Evolutionary conservation across 2,797 vertebrate species (phyloP).

Genomic region (Clarias fuscus): DNA sequence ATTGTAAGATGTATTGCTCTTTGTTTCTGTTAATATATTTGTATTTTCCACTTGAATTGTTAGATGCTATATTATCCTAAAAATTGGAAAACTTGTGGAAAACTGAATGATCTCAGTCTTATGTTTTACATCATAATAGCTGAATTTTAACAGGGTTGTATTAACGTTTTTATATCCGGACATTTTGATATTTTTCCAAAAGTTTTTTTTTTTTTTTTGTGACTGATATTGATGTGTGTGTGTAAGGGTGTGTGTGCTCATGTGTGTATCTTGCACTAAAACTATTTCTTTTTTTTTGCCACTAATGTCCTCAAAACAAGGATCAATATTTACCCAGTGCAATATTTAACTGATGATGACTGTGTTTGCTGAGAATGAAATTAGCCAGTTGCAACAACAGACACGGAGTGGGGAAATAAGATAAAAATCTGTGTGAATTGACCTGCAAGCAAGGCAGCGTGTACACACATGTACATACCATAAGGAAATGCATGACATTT

Average conservation of each 20-base stretch:
- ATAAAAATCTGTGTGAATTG: slow-evolving; percentile 49
- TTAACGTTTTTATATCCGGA: neutral
- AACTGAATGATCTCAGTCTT: too few relatives aligned
- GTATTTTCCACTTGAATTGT: neutral
- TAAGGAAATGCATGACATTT: neutral
- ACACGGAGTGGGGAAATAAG: slow-evolving; percentile 43
- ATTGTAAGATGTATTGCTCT: neutral
- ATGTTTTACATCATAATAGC: neutral
- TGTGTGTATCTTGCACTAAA: neutral
- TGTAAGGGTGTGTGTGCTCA: too few relatives aligned
- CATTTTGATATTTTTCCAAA: too few relatives aligned
- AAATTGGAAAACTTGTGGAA: neutral
- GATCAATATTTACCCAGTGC: slow-evolving; percentile 41
- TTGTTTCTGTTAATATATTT: neutral
- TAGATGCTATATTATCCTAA: neutral
- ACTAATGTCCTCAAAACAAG: slow-evolving; percentile 28
- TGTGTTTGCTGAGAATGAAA: slow-evolving; percentile 41
- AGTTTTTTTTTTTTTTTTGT: too few relatives aligned
- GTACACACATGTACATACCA: slow-evolving; percentile 1
- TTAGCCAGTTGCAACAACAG: slow-evolving; percentile 36
- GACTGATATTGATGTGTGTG: too few relatives aligned
- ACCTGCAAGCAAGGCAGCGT: slow-evolving; percentile 34
- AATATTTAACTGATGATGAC: slow-evolving; percentile 38
- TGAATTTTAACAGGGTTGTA: neutral
- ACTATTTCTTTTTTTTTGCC: slow-evolving; percentile 6